Base-by-base conservation (phyloP, 1,140 invertebrate species). In the Drosophila willistoni region DNA sequence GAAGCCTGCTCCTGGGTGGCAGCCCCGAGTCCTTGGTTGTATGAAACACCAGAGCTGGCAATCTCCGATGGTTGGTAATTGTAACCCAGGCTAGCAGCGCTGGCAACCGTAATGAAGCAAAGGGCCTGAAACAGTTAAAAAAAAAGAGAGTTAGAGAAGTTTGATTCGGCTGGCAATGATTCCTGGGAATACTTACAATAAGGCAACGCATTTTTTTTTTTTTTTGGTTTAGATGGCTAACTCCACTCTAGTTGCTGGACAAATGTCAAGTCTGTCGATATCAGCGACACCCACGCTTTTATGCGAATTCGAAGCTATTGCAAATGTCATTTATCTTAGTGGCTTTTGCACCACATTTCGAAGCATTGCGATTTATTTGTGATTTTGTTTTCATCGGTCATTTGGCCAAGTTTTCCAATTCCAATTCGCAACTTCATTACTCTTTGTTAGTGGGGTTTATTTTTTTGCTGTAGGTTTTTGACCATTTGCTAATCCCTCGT, bases 201-300 rank as follows among this genome's bases (percentile, higher is more conserved):
- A 89, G 75, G 81, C 84, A 55, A 29, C 78, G 85, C 85, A 89
- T 89, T 57, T 77, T 84, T 54, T 41, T 29, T 76, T 51, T 71
- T 10, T 42, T 60, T 76, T 60, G 25, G 29, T 29, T 29, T 29
- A 29, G 73, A 34, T 77, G 56, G 74, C 63, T 83, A 72, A 74
- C 70, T 89, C 67, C 70, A 70, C 41, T 71, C 55, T 60, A 62
- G 60, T 81, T 42, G 77, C 60, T 61, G 73, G 62, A 41, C 78
- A 57, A 59, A 75, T 54, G 44, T 63, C 41, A 68, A 89, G 71
- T 90, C 63, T 89, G 77, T 61, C 65, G 63, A 64, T 70, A 36
- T 51, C 69, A 33, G 39, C 17, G 65, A 73, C 84, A 56, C 84
- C 80, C 73, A 89, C 84, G 84, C 65, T 73, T 89, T 81, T 89